Conservation (phyloP, 2,797 vertebrate genomes). For the Lateolabrax maculatus region DNA sequence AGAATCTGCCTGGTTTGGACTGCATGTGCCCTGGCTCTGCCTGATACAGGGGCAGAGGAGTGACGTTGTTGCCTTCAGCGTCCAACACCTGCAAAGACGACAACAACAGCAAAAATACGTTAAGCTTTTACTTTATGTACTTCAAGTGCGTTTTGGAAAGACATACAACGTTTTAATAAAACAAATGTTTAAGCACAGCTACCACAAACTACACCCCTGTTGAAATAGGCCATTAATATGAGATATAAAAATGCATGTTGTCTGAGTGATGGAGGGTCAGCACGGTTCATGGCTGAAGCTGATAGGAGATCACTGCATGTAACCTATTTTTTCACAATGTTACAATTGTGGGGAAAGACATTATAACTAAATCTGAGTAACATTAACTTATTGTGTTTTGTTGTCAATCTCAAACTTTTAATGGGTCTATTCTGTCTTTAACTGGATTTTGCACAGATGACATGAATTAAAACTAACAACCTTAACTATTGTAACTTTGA, state of each 20-base stretch:
- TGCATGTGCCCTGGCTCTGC: conserved; percentile 65
- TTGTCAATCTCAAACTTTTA: no score
- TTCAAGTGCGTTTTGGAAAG: background rate
- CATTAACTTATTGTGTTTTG: no score
- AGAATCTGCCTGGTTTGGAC: conserved; percentile 75
- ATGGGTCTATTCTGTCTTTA: no score
- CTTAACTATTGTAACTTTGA: no score
- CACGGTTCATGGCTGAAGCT: background rate
- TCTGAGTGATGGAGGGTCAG: background rate
- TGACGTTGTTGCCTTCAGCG: conserved; percentile 85
- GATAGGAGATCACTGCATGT: background rate
- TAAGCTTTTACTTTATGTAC: background rate
- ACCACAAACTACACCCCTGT: background rate
- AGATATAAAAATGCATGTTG: background rate
- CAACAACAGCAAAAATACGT: background rate
- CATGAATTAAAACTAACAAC: no score
- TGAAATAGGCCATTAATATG: background rate
- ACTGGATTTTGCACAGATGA: no score
- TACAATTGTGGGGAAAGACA: no score
- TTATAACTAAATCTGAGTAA: no score
- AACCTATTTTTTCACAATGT: background rate
- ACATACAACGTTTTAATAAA: background rate
- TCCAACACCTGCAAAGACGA: conserved; percentile 85
- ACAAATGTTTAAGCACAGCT: background rate
- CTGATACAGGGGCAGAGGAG: conserved; percentile 85